phyloP scores from a whole-genome alignment of 2,113 vertebrate genomes.

The Peromyscus californicus region DNA sequence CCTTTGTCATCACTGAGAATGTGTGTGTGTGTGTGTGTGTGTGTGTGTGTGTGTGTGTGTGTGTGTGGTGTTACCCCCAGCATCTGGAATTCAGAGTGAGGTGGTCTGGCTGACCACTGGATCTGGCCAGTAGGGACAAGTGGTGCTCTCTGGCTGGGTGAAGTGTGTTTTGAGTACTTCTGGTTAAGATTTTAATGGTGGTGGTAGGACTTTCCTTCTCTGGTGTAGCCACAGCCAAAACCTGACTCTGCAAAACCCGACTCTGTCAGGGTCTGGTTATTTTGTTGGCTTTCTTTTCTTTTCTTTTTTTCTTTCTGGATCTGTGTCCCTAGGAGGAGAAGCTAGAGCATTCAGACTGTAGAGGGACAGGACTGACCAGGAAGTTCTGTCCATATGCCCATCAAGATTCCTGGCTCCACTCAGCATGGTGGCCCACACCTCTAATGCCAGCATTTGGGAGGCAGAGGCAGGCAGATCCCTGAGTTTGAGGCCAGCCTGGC shows the following conservation, averaged over 20 bases:
- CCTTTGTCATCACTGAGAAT: background rate
- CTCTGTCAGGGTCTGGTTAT: background rate
- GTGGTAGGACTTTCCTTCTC: background rate
- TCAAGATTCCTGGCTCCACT: background rate
- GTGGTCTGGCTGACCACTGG: background rate
- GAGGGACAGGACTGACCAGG: background rate
- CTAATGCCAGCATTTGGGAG: background rate
- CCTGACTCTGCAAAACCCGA: background rate
- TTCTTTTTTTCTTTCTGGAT: background rate
- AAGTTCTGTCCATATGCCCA: background rate
- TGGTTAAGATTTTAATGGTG: background rate
- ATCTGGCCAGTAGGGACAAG: background rate
- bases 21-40: conserved; percentile 5
- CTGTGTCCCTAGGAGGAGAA: background rate
- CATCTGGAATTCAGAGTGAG: conserved; percentile 9
- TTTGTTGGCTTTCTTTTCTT: background rate
- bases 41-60: background rate
- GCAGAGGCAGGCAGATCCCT: background rate
- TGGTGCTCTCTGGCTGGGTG: background rate
- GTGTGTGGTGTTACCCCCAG: background rate
- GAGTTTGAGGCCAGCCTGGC: background rate
- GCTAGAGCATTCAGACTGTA: background rate
- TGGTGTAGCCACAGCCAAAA: background rate
- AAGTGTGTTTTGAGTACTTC: background rate
- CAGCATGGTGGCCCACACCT: background rate